Conservation (phyloP, 2,113 vertebrate genomes). For the Trematomus loennbergii region DNA sequence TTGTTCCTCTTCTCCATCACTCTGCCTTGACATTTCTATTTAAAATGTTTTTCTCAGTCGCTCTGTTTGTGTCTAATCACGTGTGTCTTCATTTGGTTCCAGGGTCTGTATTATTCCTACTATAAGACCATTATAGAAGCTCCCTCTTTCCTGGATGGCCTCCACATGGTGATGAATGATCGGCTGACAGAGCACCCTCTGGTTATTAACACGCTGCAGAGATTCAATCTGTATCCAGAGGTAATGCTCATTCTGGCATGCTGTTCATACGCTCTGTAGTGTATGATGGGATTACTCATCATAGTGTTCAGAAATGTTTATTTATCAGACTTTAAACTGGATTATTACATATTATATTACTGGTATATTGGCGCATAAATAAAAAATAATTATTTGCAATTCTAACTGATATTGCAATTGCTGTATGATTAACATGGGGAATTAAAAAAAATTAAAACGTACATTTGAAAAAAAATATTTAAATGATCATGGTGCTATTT, state of each 20-base stretch:
- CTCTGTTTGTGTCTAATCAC: not conserved
- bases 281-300: not conserved
- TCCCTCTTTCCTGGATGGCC: conserved; percentile 90
- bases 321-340: not conserved
- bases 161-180: conserved; percentile 94
- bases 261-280: not conserved
- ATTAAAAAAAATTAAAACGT: no score
- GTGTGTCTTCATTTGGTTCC: conserved; percentile 28
- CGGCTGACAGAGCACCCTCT: conserved; percentile 93
- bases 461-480: no score
- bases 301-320: not conserved
- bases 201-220: conserved; percentile 95
- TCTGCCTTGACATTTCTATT: not conserved
- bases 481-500: no score
- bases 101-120: conserved; percentile 99
- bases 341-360: not conserved
- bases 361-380: no score
- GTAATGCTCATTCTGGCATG: conserved; percentile 76
- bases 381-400: no score
- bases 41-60: not conserved
- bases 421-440: no score
- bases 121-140: conserved; percentile 97
- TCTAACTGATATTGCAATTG: no score
- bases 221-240: conserved; percentile 99
- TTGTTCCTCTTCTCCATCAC: not conserved